Evolutionary conservation across 2,797 vertebrate genomes (phyloP).

Genomic region (Thalassophryne amazonica): DNA sequence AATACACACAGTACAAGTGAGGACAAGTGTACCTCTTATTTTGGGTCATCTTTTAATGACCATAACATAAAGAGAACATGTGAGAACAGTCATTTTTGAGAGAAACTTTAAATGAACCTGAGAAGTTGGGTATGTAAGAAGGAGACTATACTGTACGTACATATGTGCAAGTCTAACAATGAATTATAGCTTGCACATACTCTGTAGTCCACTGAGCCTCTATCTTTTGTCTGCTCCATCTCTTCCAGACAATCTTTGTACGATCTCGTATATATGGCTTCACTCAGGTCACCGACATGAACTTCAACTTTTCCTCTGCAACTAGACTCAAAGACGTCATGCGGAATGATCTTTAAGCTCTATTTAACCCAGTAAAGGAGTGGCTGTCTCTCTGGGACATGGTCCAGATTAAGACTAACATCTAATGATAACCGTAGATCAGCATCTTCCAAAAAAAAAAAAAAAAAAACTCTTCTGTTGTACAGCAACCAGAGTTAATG

Average conservation of each 20-base stretch:
- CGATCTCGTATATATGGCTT: slow-evolving; percentile 15
- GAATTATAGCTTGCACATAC: no score
- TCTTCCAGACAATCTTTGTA: background rate
- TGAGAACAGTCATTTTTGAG: no score
- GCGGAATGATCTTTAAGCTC: slow-evolving; percentile 15
- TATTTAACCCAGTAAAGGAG: slow-evolving; percentile 4
- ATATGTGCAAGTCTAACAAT: no score
- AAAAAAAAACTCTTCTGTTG: background rate
- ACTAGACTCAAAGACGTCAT: slow-evolving; percentile 2
- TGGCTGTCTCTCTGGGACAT: slow-evolving; percentile 3
- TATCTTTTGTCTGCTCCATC: background rate
- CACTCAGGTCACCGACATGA: slow-evolving; percentile 7
- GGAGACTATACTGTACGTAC: no score
- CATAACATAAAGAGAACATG: no score
- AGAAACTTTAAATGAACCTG: no score
- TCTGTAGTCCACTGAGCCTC: no score
- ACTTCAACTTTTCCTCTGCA: slow-evolving; percentile 1
- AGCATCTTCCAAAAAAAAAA: no score
- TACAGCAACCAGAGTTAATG: slow-evolving; percentile 1
- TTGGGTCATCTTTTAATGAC: no score
- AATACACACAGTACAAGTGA: no score
- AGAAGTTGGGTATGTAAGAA: no score
- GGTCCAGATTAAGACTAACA: slow-evolving; percentile 15
- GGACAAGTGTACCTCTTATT: no score
- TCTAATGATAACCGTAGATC: background rate